Conservation (phyloP, 2,113 vertebrate genomes). For the Aix galericulata region DNA sequence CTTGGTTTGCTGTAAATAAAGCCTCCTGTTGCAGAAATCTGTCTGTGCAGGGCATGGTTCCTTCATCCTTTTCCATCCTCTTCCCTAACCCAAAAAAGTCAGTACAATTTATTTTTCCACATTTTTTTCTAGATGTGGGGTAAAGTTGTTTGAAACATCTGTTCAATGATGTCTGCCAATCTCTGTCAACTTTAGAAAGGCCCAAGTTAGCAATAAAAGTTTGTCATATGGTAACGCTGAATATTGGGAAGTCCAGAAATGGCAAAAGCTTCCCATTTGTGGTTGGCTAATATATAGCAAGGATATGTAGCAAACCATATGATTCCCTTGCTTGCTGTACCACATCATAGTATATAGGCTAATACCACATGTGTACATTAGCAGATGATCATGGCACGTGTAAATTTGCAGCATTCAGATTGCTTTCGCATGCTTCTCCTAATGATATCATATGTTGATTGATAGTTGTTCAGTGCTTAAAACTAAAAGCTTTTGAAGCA, state of each 20-base stretch:
- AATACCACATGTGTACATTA: background rate
- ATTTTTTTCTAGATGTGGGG: background rate
- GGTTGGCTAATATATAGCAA: background rate
- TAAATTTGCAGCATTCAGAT: background rate
- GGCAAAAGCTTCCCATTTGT: background rate
- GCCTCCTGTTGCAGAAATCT: background rate
- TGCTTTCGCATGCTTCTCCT: background rate
- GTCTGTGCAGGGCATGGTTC: background rate
- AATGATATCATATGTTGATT: background rate
- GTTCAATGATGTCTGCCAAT: background rate
- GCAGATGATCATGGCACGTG: background rate
- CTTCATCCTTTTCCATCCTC: background rate
- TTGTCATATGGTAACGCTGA: background rate
- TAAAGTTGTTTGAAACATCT: background rate
- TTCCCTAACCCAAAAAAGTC: background rate
- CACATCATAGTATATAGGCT: background rate
- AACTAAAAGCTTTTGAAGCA: slow-evolving; percentile 28
- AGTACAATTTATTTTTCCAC: background rate
- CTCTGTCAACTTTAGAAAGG: background rate
- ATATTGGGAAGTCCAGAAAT: background rate
- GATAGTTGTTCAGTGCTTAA: background rate
- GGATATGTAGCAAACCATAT: background rate
- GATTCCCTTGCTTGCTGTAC: background rate
- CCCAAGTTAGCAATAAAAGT: background rate
- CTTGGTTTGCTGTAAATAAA: background rate